These are phyloP conservation scores for Ianthella basta DNA, from an alignment of 37 sponge, comb jelly and placozoan species.

Conservation along the genomic window DNA sequence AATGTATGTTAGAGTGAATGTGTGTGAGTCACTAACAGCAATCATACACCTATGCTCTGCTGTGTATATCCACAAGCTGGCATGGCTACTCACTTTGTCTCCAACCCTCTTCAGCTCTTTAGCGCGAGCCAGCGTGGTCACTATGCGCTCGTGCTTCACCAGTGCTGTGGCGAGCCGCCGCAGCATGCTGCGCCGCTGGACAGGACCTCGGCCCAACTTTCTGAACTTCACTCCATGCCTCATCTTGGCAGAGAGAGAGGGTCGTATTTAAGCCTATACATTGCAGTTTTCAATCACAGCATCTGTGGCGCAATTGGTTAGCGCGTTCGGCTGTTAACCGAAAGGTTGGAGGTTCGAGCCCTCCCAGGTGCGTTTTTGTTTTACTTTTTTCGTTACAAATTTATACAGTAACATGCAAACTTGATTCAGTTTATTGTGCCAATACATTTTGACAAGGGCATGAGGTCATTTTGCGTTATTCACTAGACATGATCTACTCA, in stretches of 20 bases:
- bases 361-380: conserved; percentile 52
- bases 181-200: conserved; percentile 47
- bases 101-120: conserved; percentile 75
- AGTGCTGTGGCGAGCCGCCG: conserved; percentile 77
- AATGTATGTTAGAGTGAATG: too few species aligned
- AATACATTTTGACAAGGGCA: too few species aligned
- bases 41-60: neutral
- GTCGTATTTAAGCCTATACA: neutral
- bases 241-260: conserved; percentile 36
- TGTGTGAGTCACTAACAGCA: neutral
- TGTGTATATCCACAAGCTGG: neutral
- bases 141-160: conserved; percentile 81
- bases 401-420: too few species aligned
- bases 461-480: too few species aligned
- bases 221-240: conserved; percentile 53
- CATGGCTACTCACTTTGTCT: conserved; percentile 62
- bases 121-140: conserved; percentile 83
- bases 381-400: conserved; percentile 3
- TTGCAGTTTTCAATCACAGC: neutral
- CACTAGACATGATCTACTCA: too few species aligned
- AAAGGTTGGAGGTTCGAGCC: conserved; percentile 65
- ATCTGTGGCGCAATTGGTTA: conserved; percentile 59
- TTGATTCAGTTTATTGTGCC: too few species aligned
- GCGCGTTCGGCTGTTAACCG: conserved; percentile 68
- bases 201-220: conserved; percentile 48